These are phyloP conservation scores for Alfaro cultratus DNA, from an alignment of 2,797 vertebrate species.

Conservation along the genomic window DNA sequence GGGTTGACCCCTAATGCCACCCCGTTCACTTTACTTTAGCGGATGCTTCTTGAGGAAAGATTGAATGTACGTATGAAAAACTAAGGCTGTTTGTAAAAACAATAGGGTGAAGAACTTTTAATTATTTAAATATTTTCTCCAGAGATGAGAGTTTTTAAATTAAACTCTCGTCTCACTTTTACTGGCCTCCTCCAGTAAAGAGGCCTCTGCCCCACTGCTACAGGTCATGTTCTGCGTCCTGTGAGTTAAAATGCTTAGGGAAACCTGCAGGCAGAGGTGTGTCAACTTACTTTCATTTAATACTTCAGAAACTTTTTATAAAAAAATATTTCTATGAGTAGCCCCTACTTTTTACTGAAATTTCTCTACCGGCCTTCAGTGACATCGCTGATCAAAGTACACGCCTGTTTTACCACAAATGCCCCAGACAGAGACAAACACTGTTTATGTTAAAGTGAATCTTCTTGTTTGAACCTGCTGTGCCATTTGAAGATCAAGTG, in stretches of 20 bases:
- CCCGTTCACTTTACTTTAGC: slow-evolving; percentile 57
- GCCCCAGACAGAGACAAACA: too few relatives aligned
- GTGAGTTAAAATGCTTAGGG: slow-evolving; percentile 79
- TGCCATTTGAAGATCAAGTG: too few relatives aligned
- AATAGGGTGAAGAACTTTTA: slow-evolving; percentile 38
- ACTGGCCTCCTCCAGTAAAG: too few relatives aligned
- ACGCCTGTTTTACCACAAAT: too few relatives aligned
- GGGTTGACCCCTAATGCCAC: slow-evolving; percentile 71
- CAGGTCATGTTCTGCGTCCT: slow-evolving; percentile 70
- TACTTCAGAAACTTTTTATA: not conserved
- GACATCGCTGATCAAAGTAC: too few relatives aligned
- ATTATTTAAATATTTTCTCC: slow-evolving; percentile 52
- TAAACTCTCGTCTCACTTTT: not conserved
- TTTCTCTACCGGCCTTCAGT: not conserved
- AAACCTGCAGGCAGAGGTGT: slow-evolving; percentile 67
- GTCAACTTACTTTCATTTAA: not conserved
- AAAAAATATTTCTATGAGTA: not conserved
- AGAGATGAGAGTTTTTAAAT: slow-evolving; percentile 49
- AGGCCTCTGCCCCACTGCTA: slow-evolving; percentile 56
- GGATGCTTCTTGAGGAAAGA: slow-evolving; percentile 58
- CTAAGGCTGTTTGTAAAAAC: slow-evolving; percentile 50
- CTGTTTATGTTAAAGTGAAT: too few relatives aligned
- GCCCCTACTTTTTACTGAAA: not conserved
- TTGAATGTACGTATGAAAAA: slow-evolving; percentile 35
- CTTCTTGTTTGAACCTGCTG: too few relatives aligned